Base-by-base conservation (phyloP, 2,797 vertebrate species). In the Micropoecilia bifurca region DNA sequence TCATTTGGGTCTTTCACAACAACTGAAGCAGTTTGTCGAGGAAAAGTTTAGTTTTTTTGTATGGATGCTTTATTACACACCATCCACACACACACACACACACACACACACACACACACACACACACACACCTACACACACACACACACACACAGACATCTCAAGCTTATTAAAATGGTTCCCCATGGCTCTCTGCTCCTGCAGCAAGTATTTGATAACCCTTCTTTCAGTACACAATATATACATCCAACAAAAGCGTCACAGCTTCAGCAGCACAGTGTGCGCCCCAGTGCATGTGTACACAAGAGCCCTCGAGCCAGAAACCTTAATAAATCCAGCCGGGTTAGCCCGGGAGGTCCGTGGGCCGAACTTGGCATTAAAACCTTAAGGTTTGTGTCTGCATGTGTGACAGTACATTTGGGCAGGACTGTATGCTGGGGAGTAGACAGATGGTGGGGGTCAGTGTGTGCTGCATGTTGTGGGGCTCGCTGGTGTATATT, bases 401-500 rank as follows among this genome's bases (percentile, higher is more conserved):
- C 57, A 16, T 76, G 59, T 7, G 16, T 75, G 72, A 16, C 30
- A 68, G 72, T 43, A 5, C 59, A 48, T 69, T 78, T 77, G 73
- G 68, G 75, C 66, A 75, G 72, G 63, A 63, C 73, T 74, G 78
- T 72, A 69, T 61, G 50, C 6, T 28, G 12, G 57, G 33, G 78
- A 71, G 83, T 0, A 55, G 88, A 87, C 93, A 94, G 93, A 93
- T 93, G 92, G 94, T 76, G 81, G 89, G 89, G 91, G 91, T 92
- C 91, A 92, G 88, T 61, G 82, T 48, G 10, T 50, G 80, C 83
- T 84, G 80, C 80, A 84, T 90, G 90, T 89, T 90, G 85, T 83
- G 79, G 84, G 81, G 80, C 90, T 90, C 55, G 74, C 89, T 80
- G 88, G 85, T 89, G 88, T 88, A 87, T 88, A 88, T 87, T 90